phyloP scores from a whole-genome alignment of 2,888 invertebrate genomes.

The Eupithecia pulchellata region DNA sequence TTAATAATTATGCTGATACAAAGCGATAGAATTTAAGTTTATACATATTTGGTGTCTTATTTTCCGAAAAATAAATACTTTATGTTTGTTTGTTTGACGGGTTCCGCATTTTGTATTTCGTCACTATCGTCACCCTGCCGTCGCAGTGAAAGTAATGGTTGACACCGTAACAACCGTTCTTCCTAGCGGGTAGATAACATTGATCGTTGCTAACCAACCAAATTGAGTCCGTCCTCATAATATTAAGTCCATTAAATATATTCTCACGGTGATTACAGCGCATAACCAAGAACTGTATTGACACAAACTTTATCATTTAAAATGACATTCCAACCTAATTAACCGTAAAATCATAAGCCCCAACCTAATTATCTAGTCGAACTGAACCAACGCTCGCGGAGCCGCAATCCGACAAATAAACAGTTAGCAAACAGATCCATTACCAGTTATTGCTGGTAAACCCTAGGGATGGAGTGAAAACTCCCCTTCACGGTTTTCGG shows the following conservation, averaged over 20 bases:
- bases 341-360: constrained; percentile 11
- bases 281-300: not conserved
- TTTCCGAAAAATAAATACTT: too few species aligned
- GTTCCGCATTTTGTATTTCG: not conserved
- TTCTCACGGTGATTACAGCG: not conserved
- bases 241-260: not conserved
- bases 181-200: not conserved
- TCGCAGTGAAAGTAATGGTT: not conserved
- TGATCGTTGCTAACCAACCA: not conserved
- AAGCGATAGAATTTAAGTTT: too few species aligned
- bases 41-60: too few species aligned
- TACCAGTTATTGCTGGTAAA: constrained; percentile 35
- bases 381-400: constrained; percentile 23
- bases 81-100: too few species aligned
- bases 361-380: constrained; percentile 30
- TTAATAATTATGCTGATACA: too few species aligned
- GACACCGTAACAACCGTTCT: not conserved
- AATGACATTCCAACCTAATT: not conserved
- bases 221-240: too few species aligned
- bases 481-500: constrained; percentile 2
- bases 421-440: constrained; percentile 40
- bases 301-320: not conserved
- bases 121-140: not conserved
- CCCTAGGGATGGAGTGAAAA: constrained; percentile 9
- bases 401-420: constrained; percentile 34